These are phyloP conservation scores for Lathamus discolor DNA, from an alignment of 2,113 vertebrate species.

Conservation along the genomic window DNA sequence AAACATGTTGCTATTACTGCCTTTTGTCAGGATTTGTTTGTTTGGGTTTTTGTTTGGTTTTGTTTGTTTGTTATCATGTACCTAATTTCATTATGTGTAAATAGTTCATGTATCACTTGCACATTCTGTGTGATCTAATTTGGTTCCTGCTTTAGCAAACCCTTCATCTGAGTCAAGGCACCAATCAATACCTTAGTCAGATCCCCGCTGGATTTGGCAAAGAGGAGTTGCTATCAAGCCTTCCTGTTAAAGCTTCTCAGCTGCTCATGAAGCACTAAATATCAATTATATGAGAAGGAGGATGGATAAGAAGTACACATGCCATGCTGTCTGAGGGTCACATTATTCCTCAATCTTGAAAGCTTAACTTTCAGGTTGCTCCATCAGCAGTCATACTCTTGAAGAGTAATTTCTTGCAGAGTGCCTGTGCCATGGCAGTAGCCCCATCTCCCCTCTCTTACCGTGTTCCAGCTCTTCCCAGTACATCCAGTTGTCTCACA, in stretches of 20 bases:
- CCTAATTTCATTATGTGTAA: background rate
- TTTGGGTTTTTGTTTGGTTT: fast-evolving
- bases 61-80: background rate
- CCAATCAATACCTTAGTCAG: background rate
- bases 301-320: background rate
- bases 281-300: background rate
- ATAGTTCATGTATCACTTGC: background rate
- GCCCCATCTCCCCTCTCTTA: background rate
- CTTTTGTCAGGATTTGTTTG: background rate
- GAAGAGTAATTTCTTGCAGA: background rate
- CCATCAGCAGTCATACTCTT: background rate
- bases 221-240: background rate
- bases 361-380: background rate
- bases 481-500: background rate
- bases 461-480: background rate
- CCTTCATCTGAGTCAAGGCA: background rate
- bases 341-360: background rate
- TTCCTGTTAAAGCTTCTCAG: background rate
- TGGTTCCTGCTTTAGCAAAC: background rate
- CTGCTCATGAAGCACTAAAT: background rate
- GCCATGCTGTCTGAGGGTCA: background rate
- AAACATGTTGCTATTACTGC: background rate
- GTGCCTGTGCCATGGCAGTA: background rate
- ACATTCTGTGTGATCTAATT: background rate
- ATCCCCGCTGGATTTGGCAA: background rate